Conservation (phyloP, 2,113 vertebrate genomes). For the Fulmarus glacialis region DNA sequence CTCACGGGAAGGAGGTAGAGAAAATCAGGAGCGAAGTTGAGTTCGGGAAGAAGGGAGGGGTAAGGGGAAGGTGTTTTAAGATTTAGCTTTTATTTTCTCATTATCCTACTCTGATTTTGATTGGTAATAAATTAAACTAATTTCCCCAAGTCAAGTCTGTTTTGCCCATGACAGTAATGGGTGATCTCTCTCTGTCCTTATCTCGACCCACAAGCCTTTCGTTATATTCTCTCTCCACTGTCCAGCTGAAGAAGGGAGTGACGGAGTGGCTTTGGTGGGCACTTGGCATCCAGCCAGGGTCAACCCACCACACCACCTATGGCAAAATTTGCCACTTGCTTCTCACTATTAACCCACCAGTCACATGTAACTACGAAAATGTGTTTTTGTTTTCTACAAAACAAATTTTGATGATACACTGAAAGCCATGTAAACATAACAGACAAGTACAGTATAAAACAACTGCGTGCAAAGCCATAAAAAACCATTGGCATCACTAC, state of each 20-base stretch:
- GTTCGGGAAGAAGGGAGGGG: not conserved
- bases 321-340: not conserved
- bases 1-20: too few species aligned
- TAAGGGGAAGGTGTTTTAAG: not conserved
- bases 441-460: not conserved
- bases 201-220: not conserved
- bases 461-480: not conserved
- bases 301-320: not conserved
- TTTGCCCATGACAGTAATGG: not conserved
- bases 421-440: not conserved
- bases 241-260: not conserved
- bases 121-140: not conserved
- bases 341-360: not conserved
- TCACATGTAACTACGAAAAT: not conserved
- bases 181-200: not conserved
- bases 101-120: not conserved
- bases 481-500: not conserved
- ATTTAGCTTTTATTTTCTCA: not conserved
- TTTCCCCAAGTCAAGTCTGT: not conserved
- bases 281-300: not conserved
- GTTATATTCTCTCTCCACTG: not conserved
- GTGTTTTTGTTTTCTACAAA: not conserved
- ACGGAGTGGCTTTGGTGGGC: rapidly evolving
- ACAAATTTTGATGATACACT: not conserved
- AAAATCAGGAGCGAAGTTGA: not conserved